Evolutionary conservation across 2,888 invertebrate genomes (phyloP).

Genomic region (Coleophora deauratella): DNA sequence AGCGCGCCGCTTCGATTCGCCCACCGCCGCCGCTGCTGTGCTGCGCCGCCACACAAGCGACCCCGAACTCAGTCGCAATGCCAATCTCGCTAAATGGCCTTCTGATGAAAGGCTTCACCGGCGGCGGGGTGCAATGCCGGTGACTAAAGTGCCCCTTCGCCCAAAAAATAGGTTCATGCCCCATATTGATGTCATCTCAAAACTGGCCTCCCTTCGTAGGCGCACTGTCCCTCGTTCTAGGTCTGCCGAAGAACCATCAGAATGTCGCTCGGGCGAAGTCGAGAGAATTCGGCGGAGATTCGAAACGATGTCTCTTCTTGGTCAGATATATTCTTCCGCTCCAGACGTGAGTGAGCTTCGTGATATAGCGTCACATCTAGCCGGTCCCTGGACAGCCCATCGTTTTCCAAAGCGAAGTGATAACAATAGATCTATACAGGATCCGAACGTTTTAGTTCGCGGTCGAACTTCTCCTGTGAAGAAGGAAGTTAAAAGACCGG

Average conservation of each 20-base stretch:
- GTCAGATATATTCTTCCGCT: constrained; percentile 86
- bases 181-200: constrained; percentile 92
- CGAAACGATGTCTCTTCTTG: constrained; percentile 80
- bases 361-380: constrained; percentile 85
- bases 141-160: constrained; percentile 76
- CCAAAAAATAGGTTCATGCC: constrained; percentile 87
- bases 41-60: constrained; percentile 83
- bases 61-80: constrained; percentile 80
- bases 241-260: constrained; percentile 61
- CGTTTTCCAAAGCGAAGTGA: constrained; percentile 81
- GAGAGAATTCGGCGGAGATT: constrained; percentile 82
- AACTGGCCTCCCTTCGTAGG: constrained; percentile 79
- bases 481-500: constrained; percentile 52
- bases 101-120: constrained; percentile 54
- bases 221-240: constrained; percentile 62
- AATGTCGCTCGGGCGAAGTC: constrained; percentile 79
- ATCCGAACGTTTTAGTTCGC: constrained; percentile 37
- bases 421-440: constrained; percentile 77
- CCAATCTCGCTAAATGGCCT: constrained; percentile 64
- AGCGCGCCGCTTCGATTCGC: constrained; percentile 84
- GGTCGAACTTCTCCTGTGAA: constrained; percentile 51
- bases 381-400: constrained; percentile 87
- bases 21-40: constrained; percentile 66
- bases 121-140: constrained; percentile 70
- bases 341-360: constrained; percentile 85